Conservation (phyloP, 2,113 vertebrate species). For the Rattus norvegicus region DNA sequence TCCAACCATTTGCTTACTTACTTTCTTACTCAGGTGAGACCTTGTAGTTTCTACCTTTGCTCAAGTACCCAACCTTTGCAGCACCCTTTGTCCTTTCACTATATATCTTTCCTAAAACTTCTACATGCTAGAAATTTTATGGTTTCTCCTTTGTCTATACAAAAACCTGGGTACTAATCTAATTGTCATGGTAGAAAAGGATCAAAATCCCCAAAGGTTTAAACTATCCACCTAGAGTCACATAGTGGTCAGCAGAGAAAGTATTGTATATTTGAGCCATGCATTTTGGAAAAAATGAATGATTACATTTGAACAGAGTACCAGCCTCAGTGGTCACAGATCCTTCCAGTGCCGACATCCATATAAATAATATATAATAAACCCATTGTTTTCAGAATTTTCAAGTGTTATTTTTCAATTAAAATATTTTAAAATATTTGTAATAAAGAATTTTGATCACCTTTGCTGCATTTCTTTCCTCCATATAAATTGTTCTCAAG, state of each 20-base stretch:
- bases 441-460: neutral
- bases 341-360: neutral
- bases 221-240: neutral
- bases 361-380: neutral
- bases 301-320: neutral
- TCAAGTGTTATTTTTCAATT: neutral
- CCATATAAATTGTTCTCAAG: neutral
- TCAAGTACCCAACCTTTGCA: neutral
- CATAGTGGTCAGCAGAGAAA: neutral
- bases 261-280: neutral
- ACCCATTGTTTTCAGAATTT: neutral
- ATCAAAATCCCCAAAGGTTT: neutral
- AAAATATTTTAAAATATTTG: conserved; percentile 44
- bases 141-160: neutral
- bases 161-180: neutral
- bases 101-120: neutral
- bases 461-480: neutral
- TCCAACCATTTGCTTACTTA: neutral
- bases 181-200: neutral
- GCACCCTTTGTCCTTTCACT: neutral
- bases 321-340: neutral
- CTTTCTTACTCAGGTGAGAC: neutral
- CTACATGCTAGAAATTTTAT: neutral
- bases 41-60: neutral
- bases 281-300: neutral